Evolutionary conservation across 2,113 vertebrate species (phyloP).

Genomic region (Ploceus nigricollis): DNA sequence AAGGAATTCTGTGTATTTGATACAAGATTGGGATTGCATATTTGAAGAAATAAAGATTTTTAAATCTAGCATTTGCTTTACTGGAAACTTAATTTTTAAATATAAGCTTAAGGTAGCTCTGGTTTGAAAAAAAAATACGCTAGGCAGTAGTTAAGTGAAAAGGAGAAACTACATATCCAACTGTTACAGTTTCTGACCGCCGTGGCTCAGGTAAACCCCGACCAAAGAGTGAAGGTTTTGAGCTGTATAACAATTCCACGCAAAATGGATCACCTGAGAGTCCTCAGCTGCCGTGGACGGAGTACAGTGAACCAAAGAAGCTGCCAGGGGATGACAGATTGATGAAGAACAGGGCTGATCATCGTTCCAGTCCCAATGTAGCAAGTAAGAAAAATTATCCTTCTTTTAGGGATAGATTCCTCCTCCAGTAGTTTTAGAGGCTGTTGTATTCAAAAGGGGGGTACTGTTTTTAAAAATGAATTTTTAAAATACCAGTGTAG

Average conservation of each 20-base stretch:
- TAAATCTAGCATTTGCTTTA: background rate
- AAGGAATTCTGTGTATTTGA: background rate
- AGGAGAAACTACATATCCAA: background rate
- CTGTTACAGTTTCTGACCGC: slow-evolving; percentile 82
- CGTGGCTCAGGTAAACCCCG: slow-evolving; percentile 90
- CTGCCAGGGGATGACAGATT: slow-evolving; percentile 87
- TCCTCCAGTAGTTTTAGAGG: background rate
- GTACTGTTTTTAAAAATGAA: background rate
- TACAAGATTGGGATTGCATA: background rate
- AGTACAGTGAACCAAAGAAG: slow-evolving; percentile 92
- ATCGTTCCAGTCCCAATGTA: slow-evolving; percentile 97
- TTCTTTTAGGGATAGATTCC: background rate
- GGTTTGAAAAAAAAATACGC: background rate
- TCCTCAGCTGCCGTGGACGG: slow-evolving; percentile 88
- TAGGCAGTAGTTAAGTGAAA: background rate
- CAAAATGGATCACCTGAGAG: slow-evolving; percentile 94
- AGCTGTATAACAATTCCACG: slow-evolving; percentile 89
- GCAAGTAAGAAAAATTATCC: slow-evolving; percentile 82
- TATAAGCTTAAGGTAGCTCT: background rate
- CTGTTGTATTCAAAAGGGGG: background rate
- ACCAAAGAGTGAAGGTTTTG: slow-evolving; percentile 98
- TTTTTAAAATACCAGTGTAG: background rate
- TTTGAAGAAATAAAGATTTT: background rate
- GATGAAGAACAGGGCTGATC: slow-evolving; percentile 90
- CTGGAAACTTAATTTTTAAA: background rate